Evolutionary conservation across 1,140 invertebrate genomes (phyloP).

Genomic region (Procambarus virginalis): DNA sequence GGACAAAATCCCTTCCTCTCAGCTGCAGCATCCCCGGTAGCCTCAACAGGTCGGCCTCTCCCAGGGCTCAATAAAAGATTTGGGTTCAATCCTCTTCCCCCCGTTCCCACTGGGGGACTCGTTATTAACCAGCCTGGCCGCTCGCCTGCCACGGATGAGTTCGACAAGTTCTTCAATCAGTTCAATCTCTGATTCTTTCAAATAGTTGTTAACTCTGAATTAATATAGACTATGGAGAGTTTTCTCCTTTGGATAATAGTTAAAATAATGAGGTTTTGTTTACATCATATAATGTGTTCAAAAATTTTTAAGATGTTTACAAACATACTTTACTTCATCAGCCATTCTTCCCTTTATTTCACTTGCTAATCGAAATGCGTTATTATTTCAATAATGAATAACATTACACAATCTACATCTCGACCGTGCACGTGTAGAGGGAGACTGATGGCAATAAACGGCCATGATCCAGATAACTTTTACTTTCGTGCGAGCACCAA

Average conservation of each 20-base stretch:
- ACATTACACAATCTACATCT: neutral
- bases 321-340: neutral
- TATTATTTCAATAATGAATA: neutral
- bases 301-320: neutral
- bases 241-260: neutral
- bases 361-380: neutral
- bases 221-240: neutral
- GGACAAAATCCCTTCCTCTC: slow-evolving; percentile 13
- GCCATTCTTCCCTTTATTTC: neutral
- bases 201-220: neutral
- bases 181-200: slow-evolving; percentile 43
- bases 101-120: slow-evolving; percentile 50
- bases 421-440: neutral
- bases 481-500: neutral
- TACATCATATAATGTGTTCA: neutral
- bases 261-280: neutral
- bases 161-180: slow-evolving; percentile 57
- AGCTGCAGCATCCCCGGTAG: neutral
- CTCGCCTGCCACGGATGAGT: slow-evolving; percentile 29
- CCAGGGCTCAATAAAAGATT: neutral
- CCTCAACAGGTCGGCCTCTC: neutral
- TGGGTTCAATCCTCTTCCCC: slow-evolving; percentile 28
- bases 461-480: slow-evolving; percentile 4
- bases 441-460: neutral
- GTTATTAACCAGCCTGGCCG: slow-evolving; percentile 35